Base-by-base conservation (phyloP, 2,113 vertebrate genomes). In the Pteronura brasiliensis region DNA sequence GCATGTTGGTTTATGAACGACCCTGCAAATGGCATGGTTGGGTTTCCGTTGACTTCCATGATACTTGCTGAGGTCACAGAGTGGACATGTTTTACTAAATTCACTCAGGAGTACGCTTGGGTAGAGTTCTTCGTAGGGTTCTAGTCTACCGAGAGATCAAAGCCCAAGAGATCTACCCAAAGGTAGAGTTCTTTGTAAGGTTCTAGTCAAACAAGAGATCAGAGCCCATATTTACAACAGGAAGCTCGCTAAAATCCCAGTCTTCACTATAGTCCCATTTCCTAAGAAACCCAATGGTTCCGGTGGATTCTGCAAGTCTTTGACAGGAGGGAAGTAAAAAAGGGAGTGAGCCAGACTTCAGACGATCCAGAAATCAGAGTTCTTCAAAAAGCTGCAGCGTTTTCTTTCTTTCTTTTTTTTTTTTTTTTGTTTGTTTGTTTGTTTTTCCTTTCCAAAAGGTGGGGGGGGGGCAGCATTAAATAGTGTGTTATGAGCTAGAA, bases 401-500 rank as follows among this genome's bases (percentile, higher is more conserved):
- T 97, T 52, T 39, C 36, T n/a, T 18, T 6, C 6, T 52, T 6
- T 11, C 6, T 17, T 12, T 49, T 39, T 57, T 14, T 0, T 6
- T 18, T 17, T 18, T 55, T 55, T 49, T 4, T 14, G 0, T 1
- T 11, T 52, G 21, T 72, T 14, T 49, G 9, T 14, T 2, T 1
- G 18, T 52, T 31, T 72, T 25, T 1, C 1, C 29, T 42, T 27
- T 23, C 4, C 12, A 10, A 42, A 42, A 4, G 42, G 42, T 42
- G 44, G 44, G 44, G 44, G 91, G 49, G 2, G 10, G 7, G 44
- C 82, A 88, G 67, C 86, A 97, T 98, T 98, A 98, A 97, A 85
- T 81, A 97, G 72, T 97, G 98, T 97, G 55, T 90, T 98, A 98
- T 93, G 92, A 97, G n/a, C 34, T 93, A 97, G 98, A 98, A 95